Evolutionary conservation across 2,113 vertebrate genomes (phyloP).

Genomic region (Patagioenas fasciata): DNA sequence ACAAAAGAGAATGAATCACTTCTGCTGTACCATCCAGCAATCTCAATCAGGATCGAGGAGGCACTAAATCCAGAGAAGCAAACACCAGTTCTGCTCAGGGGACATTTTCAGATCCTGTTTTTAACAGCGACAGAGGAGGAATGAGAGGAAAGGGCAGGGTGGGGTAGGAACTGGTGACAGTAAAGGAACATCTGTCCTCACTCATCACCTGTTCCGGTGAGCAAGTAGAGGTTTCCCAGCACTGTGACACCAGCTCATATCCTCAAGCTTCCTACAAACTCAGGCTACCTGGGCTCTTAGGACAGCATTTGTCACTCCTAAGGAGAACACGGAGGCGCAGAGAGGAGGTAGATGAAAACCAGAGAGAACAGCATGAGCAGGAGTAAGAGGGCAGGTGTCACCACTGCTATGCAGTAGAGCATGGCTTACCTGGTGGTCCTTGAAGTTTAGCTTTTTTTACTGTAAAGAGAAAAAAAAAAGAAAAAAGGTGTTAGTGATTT

Average conservation of each 20-base stretch:
- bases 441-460: slow-evolving; percentile 82
- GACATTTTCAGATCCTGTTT: neutral
- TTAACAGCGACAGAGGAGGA: neutral
- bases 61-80: neutral
- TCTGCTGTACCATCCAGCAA: neutral
- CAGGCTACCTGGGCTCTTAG: neutral
- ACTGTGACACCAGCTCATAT: neutral
- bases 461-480: slow-evolving; percentile 51
- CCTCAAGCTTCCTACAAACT: neutral
- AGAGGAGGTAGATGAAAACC: neutral
- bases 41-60: accelerated
- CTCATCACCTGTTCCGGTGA: neutral
- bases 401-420: neutral
- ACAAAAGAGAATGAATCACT: neutral
- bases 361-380: accelerated
- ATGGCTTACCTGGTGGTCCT: slow-evolving; percentile 78
- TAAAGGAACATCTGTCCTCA: neutral
- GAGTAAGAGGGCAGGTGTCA: neutral
- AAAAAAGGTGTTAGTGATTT: neutral
- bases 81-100: neutral
- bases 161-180: neutral
- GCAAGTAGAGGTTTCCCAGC: neutral
- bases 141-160: neutral
- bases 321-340: neutral
- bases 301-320: neutral